Evolutionary conservation across 2,113 vertebrate genomes (phyloP).

Genomic region (Sinocyclocheilus rhinocerous): DNA sequence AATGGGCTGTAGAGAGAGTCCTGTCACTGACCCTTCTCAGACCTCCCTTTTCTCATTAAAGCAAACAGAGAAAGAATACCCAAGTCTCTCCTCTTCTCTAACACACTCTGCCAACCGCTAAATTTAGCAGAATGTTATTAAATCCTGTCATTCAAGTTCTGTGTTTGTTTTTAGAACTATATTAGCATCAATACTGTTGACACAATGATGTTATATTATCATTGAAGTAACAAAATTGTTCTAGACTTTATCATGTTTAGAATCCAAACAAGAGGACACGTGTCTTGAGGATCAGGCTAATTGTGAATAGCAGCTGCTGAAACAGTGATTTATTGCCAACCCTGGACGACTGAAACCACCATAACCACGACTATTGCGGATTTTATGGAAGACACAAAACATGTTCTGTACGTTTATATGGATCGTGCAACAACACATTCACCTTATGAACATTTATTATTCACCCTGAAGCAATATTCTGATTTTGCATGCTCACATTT

Average conservation of each 20-base stretch:
- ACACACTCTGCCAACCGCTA: conserved; percentile 11
- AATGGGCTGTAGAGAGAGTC: conserved; percentile 52
- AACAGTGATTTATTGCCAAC: conserved; percentile 27
- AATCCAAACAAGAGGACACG: neutral
- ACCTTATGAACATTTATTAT: neutral
- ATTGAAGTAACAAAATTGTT: conserved; percentile 15
- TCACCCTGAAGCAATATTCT: neutral
- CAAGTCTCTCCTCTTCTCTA: conserved; percentile 9
- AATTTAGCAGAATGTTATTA: conserved; percentile 44
- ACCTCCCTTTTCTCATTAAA: conserved; percentile 38
- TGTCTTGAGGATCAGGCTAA: neutral
- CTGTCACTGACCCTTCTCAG: conserved; percentile 42
- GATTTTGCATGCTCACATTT: neutral
- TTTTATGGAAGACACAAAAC: conserved; percentile 4
- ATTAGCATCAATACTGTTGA: conserved; percentile 4
- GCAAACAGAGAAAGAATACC: conserved; percentile 1
- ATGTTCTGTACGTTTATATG: neutral
- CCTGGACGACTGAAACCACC: neutral
- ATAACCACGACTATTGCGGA: neutral
- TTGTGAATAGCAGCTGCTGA: conserved; percentile 19
- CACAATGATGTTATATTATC: conserved; percentile 26
- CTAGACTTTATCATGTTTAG: conserved; percentile 4
- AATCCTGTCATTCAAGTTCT: conserved; percentile 32
- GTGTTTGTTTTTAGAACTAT: conserved; percentile 14
- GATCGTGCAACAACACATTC: neutral